Evolutionary conservation across 2,797 vertebrate species (phyloP), one percentile per base, ranked within the genome.

Genomic region (Siniperca scherzeri): DNA sequence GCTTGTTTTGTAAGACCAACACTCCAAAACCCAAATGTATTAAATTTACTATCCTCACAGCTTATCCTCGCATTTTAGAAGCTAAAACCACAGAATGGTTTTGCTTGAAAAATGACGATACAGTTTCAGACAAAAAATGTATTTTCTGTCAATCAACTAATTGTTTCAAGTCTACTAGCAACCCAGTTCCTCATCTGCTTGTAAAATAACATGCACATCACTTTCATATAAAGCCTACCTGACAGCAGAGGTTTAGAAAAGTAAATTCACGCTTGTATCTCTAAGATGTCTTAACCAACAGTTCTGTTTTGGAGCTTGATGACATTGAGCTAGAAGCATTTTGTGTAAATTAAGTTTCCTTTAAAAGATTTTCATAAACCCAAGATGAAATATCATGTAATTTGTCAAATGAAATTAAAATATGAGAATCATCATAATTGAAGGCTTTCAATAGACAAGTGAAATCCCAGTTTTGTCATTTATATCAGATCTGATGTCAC

Each of bases 21-120:
- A 59, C 40, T 50, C 40, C 25, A 57, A 42, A 71, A 44, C 16
- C 21, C n/a, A n/a, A 48, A 55, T 78, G 22, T 40, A n/a, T 53
- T 1, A 19, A 12, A 1, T 72, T 36, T 27, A 19, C 13, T 21
- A 1, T 36, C 17, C 14, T 22, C 11, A 13, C 25, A 19, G 36
- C 25, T 17, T 19, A 67, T 33, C 17, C 17, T 53, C 5, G 22
- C 21, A n/a, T 52, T 74, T 61, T 42, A 57, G 40, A 42, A 38
- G 4, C 42, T 52, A 10, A 57, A 67, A 14, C 22, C 22, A 7
- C 17, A n/a, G 11, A 19, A 14, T 22, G 27, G 36, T 74, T 56
- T 44, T 60, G 1, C 38, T 19, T 12, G 3, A 40, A 16, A 48
- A 36, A 48, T 40, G 1, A 60, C 7, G 4, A 42, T 38, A 25